Percentiles rank a stretch among this genome's conserved stretches.
Conservation (phyloP, 2,113 vertebrate species). For the Orthonyx spaldingii region DNA sequence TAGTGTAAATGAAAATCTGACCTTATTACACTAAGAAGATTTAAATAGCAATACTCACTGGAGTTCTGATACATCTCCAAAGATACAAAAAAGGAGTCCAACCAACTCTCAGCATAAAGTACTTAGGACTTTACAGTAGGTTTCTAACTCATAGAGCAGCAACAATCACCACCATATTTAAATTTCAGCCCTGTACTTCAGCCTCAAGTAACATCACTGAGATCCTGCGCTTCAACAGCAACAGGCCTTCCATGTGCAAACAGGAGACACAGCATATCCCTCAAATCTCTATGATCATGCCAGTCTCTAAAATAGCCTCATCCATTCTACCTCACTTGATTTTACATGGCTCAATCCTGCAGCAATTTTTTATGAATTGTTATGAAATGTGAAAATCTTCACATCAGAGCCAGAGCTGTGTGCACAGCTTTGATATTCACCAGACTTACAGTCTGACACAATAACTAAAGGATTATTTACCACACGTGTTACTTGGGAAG, state of each 20-base stretch:
- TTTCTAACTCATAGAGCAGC: background rate
- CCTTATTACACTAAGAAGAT: background rate
- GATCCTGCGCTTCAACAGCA: background rate
- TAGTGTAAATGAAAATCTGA: background rate
- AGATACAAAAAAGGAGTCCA: background rate
- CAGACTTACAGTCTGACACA: background rate
- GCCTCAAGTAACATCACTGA: background rate
- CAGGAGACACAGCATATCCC: background rate
- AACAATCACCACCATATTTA: background rate
- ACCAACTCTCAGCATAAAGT: background rate
- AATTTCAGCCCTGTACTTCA: background rate
- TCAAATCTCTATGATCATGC: background rate
- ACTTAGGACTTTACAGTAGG: background rate
- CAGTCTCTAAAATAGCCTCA: background rate
- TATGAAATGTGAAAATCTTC: background rate
- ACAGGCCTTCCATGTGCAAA: background rate
- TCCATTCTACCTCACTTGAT: background rate
- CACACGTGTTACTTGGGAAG: background rate
- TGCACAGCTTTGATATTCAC: background rate
- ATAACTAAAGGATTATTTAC: background rate
- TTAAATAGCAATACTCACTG: background rate
- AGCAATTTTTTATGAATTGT: background rate
- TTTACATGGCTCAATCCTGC: background rate
- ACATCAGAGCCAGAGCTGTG: background rate
- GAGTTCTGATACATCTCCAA: background rate